Percentiles rank a stretch among this genome's conserved stretches.
These are phyloP conservation scores for Furcula furcula DNA, from an alignment of 2,888 invertebrate genomes.

Conservation along the genomic window DNA sequence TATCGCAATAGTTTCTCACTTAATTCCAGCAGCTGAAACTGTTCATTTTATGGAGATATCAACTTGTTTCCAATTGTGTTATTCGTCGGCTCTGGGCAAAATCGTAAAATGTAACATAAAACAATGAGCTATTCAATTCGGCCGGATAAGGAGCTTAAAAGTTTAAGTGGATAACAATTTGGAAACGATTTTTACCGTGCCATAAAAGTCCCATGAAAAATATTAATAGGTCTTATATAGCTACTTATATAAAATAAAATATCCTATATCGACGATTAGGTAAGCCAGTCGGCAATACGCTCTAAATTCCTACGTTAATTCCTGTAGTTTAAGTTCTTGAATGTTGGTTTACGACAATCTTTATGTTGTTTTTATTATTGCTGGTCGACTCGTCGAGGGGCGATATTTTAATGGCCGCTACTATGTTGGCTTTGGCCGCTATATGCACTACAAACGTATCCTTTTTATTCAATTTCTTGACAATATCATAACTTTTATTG, in stretches of 20 bases:
- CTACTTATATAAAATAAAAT: neutral
- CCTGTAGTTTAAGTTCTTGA: slow-evolving; percentile 3
- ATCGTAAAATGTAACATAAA: slow-evolving; percentile 7
- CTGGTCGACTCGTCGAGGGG: slow-evolving; percentile 6
- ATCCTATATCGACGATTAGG: neutral
- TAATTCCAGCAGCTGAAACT: too few species aligned
- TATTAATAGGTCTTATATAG: neutral
- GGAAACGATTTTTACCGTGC: slow-evolving; percentile 6
- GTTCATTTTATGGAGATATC: too few species aligned
- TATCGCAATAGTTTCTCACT: neutral
- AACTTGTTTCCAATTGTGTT: too few species aligned
- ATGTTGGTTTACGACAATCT: slow-evolving; percentile 9
- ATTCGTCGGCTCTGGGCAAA: too few species aligned
- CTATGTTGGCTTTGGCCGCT: slow-evolving; percentile 4
- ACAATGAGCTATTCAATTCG: slow-evolving; percentile 7
- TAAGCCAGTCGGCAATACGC: slow-evolving; percentile 2
- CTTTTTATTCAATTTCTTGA: slow-evolving; percentile 10
- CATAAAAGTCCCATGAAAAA: neutral
- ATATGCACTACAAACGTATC: slow-evolving; percentile 6
- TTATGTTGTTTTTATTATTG: slow-evolving; percentile 26
- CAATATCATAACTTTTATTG: slow-evolving; percentile 2
- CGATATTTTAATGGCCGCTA: slow-evolving; percentile 12
- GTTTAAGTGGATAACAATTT: slow-evolving; percentile 21
- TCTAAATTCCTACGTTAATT: slow-evolving; percentile 6
- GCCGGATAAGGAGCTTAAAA: slow-evolving; percentile 1